A percentile compares a stretch with the other conserved stretches of the same genome.
Conservation (phyloP, 2,797 vertebrate species). For the Salarias fasciatus region DNA sequence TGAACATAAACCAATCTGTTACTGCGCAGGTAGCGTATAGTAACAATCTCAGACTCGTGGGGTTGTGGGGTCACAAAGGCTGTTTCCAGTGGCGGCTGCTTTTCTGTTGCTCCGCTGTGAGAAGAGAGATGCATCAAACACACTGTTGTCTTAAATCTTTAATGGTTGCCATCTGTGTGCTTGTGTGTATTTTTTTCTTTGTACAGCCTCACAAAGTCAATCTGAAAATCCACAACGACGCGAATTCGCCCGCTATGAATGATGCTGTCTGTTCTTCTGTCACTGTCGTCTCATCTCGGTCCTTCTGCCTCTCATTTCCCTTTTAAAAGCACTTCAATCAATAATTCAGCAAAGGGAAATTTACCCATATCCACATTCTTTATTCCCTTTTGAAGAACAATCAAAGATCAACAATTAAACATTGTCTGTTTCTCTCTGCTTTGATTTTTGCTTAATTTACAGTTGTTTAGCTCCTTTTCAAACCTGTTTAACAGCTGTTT, state of each 20-base stretch:
- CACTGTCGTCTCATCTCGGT: conserved; percentile 42
- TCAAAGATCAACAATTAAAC: background rate
- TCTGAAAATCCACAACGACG: conserved; percentile 12
- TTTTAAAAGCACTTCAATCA: conserved; percentile 38
- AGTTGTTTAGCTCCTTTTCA: background rate
- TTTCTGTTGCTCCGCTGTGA: background rate
- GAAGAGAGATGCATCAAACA: conserved; percentile 24
- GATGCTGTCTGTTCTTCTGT: conserved; percentile 24
- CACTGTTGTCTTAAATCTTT: conserved; percentile 15
- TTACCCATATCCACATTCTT: background rate
- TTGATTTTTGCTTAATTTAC: conserved; percentile 3
- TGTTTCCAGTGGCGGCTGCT: background rate
- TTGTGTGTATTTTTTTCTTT: background rate
- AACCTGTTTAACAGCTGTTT: background rate
- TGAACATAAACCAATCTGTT: no score
- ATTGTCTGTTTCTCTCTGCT: conserved; percentile 7
- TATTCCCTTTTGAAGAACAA: conserved; percentile 8
- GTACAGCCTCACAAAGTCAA: conserved; percentile 8
- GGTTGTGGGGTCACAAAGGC: background rate
- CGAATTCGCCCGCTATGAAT: conserved; percentile 13
- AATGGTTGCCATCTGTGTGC: background rate
- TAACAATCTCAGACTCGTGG: no score
- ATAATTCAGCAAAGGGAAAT: conserved; percentile 35
- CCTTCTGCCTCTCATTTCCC: conserved; percentile 26
- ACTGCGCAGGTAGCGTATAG: no score